Base-by-base conservation (phyloP, 2,888 invertebrate genomes). In the Galerucella calmariensis region DNA sequence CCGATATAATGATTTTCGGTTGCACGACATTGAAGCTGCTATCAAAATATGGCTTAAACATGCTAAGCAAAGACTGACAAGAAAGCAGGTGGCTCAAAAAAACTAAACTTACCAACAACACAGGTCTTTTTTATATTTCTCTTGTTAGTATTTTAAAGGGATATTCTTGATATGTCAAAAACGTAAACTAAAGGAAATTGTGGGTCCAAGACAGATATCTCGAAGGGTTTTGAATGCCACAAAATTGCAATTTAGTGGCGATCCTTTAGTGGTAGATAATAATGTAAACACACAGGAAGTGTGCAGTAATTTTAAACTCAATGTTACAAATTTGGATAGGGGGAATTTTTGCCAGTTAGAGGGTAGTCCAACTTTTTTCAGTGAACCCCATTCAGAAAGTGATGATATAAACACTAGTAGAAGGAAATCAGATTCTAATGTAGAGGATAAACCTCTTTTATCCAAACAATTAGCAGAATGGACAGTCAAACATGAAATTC, bases 231-330 rank as follows among this genome's bases (percentile, higher is more conserved):
- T 41, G 35, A 41, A 41, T 41, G 48, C 48, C 48, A 11, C 11
- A 59, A 72, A 27, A 44, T 74, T n/a, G 12, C n/a, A 61, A 62
- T 20, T 61, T 61, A 58, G n/a, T 56, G 24, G 24, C n/a, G 27
- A 24, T 56, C 24, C 46, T 27, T 68, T 48, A 12, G 1, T 12
- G 48, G 48, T 48, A 48, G 48, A 48, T 48, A 48, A 48, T 14
- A 48, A 41, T 41, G 35, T 41, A 41, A 41, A 41, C 35, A 48
- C 48, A 48, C 48, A 48, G 48, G 48, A 48, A 48, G 14, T 12
- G 48, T 48, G 48, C 48, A 48, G 48, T 48, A 48, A 48, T 48
- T 48, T 14, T 41, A 41, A 41, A 9, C 8, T 41, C 35, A 41
- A 41, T 41, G 35, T 9, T 9, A 41, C 35, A 41, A 48, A 48